Base-by-base conservation (phyloP, 1,140 invertebrate genomes). In the Subanguina moxae region DNA sequence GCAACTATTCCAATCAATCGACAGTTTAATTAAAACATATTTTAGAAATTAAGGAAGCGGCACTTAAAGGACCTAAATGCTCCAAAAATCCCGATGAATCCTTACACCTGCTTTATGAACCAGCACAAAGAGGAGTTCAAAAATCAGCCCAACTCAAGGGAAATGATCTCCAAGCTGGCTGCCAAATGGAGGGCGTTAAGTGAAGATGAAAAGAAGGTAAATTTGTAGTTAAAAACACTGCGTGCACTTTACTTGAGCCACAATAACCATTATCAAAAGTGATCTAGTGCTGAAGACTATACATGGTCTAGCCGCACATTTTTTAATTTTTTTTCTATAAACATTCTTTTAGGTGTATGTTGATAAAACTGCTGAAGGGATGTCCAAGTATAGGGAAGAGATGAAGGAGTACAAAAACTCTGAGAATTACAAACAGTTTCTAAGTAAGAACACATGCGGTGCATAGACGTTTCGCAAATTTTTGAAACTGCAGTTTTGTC, bases 391-490 rank as follows among this genome's bases (percentile, higher is more conserved):
- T 32, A 57, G 42, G 5, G n/a, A 45, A 45, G 23, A 48, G 11
- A 21, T 65, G 27, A 57, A 65, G 27, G 38, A 68, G 25, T 68
- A 68, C n/a, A 45, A 67, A 3, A 68, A 68, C 5, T 30, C 66
- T 9, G 66, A 68, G 21, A 32, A 15, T 1, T 68, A 68, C 52
- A 67, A 67, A 30, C 23, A 68, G 19, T 68, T 67, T 68, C 21
- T 68, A 8, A 28, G 66, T 68, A 27, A 45, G 66, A n/a, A n/a
- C n/a, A n/a, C n/a, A n/a, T n/a, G n/a, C n/a, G n/a, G n/a, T n/a
- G n/a, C n/a, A n/a, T n/a, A n/a, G n/a, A n/a, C n/a, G n/a, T n/a
- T n/a, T n/a, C n/a, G n/a, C n/a, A n/a, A n/a, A n/a, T n/a, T n/a
- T n/a, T n/a, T n/a, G n/a, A n/a, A n/a, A n/a, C n/a, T n/a, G n/a